Evolutionary conservation across 2,113 vertebrate genomes (phyloP), one percentile per base, ranked within the genome.

Genomic region (Cepphus grylle): DNA sequence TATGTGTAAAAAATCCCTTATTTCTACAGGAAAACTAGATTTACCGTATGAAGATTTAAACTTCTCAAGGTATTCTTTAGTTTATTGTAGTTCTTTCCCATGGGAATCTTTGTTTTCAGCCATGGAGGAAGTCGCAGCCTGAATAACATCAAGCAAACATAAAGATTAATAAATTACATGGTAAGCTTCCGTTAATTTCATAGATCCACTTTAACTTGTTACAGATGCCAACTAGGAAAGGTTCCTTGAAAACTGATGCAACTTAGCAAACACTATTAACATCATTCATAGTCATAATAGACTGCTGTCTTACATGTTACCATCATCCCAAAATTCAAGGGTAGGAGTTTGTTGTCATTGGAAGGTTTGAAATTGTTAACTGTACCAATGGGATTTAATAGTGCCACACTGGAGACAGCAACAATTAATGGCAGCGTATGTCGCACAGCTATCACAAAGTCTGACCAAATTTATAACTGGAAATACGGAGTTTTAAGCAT

Each of bases 21-120:
- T 80, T 95, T 92, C 40, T 73, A 49, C 12, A 81, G 20, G 56
- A 81, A 45, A 66, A 71, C 11, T 61, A 40, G 67, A 98, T 98
- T 98, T 95, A 99, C 99, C 1, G 99, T 99, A 95, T 99, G 99
- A 76, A 99, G 98, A 95, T 99, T 99, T 93, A 99, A 98, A 81
- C 98, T 98, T 93, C 99, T 97, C 94, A 99, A 97, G 1, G 99
- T 99, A 95, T 98, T 99, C 98, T 99, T 99, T 92, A 99, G 97
- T 81, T 94, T 98, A 98, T 99, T 99, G 96, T 98, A 99, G 97
- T 99, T 99, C 96, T 99, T 99, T 59, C 99, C 99, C 47, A 99
- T 98, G 27, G 99, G 99, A 96, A 99, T 99, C 97, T 99, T 97
- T 7, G 99, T 99, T 98, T 99, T 99, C 93, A 99, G 97, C 99